phyloP scores from a whole-genome alignment of 2,113 vertebrate genomes.

The Pelobates fuscus region DNA sequence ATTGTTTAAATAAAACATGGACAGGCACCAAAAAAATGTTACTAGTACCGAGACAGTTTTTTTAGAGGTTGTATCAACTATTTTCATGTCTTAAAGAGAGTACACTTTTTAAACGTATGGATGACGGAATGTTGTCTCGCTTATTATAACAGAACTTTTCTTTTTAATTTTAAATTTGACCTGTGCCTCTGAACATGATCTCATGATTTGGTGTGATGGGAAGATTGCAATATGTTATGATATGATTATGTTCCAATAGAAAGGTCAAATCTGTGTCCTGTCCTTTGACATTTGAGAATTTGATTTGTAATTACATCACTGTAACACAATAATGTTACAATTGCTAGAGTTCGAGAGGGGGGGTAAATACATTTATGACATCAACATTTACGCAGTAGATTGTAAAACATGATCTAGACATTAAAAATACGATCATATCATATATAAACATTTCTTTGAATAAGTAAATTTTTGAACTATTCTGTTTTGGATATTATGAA shows the following conservation, averaged over 20 bases:
- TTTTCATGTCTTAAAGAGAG: conserved; percentile 1
- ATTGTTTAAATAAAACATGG: neutral
- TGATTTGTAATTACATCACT: too few relatives aligned
- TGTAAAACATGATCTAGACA: too few relatives aligned
- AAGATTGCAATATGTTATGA: conserved; percentile 7
- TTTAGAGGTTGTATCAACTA: neutral
- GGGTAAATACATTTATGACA: too few relatives aligned
- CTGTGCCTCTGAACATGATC: conserved; percentile 11
- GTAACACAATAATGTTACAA: too few relatives aligned
- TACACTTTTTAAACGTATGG: neutral
- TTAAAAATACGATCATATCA: too few relatives aligned
- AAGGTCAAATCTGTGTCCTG: too few relatives aligned
- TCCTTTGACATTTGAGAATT: too few relatives aligned
- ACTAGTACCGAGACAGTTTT: neutral
- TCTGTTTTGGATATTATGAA: too few relatives aligned
- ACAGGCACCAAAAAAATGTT: neutral
- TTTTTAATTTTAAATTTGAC: conserved; percentile 21
- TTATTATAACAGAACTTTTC: conserved; percentile 14
- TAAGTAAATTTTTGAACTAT: too few relatives aligned
- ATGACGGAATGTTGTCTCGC: neutral
- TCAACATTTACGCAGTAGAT: too few relatives aligned
- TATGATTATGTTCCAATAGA: conserved; percentile 16
- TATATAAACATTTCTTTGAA: too few relatives aligned
- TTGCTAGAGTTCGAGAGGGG: too few relatives aligned
- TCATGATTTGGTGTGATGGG: conserved; percentile 21